These are phyloP conservation scores for Tragelaphus scriptus DNA, from an alignment of 2,113 vertebrate species.

Conservation along the genomic window DNA sequence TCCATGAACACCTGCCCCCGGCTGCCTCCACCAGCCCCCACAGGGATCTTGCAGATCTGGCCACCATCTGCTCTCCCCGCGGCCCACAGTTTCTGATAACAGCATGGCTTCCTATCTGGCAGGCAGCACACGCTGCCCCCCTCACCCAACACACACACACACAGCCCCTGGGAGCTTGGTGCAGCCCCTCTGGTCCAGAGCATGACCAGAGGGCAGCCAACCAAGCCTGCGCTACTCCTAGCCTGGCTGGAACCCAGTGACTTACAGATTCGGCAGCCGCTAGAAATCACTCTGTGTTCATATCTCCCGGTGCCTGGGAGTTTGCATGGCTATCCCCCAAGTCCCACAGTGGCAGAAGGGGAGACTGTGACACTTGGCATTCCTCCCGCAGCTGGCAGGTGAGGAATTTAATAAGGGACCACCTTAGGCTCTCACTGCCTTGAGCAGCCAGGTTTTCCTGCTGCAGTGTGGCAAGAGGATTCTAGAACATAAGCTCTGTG, in stretches of 20 bases:
- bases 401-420: not conserved
- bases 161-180: not conserved
- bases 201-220: not conserved
- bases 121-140: not conserved
- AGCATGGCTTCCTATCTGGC: not conserved
- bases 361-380: accelerated
- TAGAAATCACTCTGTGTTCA: not conserved
- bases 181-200: not conserved
- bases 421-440: not conserved
- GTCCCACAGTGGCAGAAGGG: not conserved
- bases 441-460: not conserved
- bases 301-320: not conserved
- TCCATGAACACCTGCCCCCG: not conserved
- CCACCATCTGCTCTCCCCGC: accelerated
- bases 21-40: not conserved
- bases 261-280: not conserved
- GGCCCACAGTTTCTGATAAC: not conserved
- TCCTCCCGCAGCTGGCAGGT: accelerated
- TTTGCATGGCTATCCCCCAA: not conserved
- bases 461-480: not conserved
- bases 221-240: accelerated
- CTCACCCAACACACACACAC: not conserved
- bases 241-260: accelerated
- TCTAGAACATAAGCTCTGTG: not conserved
- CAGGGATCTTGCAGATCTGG: not conserved